Conservation (phyloP, 2,888 invertebrate genomes). For the Andrena fulva region DNA sequence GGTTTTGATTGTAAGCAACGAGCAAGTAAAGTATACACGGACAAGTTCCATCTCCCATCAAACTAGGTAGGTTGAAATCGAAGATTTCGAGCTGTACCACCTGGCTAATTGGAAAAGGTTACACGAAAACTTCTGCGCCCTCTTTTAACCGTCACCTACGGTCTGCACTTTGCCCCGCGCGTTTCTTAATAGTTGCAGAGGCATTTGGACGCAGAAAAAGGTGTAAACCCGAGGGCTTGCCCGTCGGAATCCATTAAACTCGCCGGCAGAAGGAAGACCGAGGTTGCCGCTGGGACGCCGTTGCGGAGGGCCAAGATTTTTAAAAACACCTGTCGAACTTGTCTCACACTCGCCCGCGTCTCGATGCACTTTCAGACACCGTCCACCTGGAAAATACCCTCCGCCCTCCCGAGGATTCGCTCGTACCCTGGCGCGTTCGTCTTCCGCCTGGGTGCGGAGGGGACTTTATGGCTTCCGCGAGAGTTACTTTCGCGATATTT, state of each 20-base stretch:
- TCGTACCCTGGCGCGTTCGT: conserved; percentile 30
- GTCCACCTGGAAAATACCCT: conserved; percentile 50
- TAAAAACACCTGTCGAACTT: conserved; percentile 61
- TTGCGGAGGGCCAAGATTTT: conserved; percentile 35
- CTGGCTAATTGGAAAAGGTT: too few species aligned
- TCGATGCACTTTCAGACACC: conserved; percentile 49
- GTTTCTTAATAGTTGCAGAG: conserved; percentile 20
- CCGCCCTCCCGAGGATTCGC: conserved; percentile 33
- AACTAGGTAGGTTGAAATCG: too few species aligned
- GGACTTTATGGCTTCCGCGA: conserved; percentile 57
- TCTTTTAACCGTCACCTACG: background rate
- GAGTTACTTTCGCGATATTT: conserved; percentile 64
- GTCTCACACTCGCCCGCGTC: conserved; percentile 31
- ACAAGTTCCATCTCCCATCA: too few species aligned
- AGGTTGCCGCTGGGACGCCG: background rate
- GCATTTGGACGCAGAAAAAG: background rate
- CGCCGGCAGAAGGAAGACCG: background rate
- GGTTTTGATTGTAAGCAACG: too few species aligned
- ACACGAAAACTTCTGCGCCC: too few species aligned
- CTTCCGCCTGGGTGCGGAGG: conserved; percentile 36
- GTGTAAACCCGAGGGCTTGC: background rate
- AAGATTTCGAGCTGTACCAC: too few species aligned
- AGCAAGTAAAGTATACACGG: too few species aligned
- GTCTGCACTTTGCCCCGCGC: background rate
- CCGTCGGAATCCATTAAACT: conserved; percentile 8